A percentile compares a stretch with the other conserved stretches of the same genome.
Conservation (phyloP, 2,113 vertebrate genomes). For the Ailuropoda melanoleuca region DNA sequence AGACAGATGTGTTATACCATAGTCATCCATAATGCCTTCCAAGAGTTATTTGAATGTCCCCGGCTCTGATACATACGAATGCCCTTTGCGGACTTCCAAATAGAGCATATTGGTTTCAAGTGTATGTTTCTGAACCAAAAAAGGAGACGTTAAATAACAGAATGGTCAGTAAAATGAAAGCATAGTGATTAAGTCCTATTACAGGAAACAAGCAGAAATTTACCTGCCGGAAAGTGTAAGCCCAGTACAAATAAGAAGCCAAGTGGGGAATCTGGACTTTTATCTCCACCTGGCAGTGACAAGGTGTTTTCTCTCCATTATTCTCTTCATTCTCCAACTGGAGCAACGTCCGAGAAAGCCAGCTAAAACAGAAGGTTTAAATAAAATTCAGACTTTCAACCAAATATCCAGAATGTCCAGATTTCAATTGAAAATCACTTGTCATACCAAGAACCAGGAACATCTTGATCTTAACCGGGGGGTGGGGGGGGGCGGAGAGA, state of each 20-base stretch:
- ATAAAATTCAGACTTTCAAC: not conserved
- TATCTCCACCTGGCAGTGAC: not conserved
- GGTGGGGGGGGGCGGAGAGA: not conserved
- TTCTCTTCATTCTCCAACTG: not conserved
- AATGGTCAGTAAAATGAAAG: not conserved
- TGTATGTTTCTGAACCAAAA: not conserved
- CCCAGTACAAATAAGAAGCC: not conserved
- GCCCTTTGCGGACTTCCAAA: not conserved
- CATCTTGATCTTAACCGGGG: not conserved
- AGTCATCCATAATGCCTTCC: not conserved
- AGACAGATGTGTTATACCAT: fast-evolving
- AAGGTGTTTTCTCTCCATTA: not conserved
- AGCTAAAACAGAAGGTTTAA: not conserved
- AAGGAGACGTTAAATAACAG: not conserved
- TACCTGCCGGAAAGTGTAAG: not conserved
- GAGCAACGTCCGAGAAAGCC: not conserved
- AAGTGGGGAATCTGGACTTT: not conserved
- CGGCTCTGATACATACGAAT: not conserved
- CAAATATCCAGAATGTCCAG: not conserved
- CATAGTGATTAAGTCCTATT: not conserved
- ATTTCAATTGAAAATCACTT: not conserved
- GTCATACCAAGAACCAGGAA: not conserved
- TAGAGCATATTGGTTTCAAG: not conserved
- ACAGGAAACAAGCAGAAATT: not conserved
- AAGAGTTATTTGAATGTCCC: not conserved